Evolutionary conservation across 1,140 invertebrate species (phyloP), one percentile per base, ranked within the genome.

Genomic region (Drosophila elegans): DNA sequence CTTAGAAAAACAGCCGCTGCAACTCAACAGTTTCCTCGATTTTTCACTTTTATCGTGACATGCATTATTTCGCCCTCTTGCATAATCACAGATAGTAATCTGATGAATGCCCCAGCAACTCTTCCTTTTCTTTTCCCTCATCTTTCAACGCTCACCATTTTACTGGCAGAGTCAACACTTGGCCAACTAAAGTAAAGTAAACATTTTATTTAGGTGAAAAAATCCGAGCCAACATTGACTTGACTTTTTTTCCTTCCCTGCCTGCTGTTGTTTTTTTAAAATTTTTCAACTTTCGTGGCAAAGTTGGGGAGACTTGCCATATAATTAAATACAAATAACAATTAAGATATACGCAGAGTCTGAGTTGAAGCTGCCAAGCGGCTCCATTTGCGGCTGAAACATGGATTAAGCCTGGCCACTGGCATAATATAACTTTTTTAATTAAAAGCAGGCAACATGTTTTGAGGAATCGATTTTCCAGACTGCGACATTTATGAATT

Each of bases 291-390:
- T 71, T 71, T 76, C 48, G 54, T 49, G 27, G 49, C 55, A 76
- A 75, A 64, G 62, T 73, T 61, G 46, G 51, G 39, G n/a, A 49
- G 55, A 45, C 59, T 69, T 66, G 52, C 54, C 57, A 57, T 78
- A 74, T 85, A 84, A 84, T 80, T 85, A 73, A 84, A 80, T 77
- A 61, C 76, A 80, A 84, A 84, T 80, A 85, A 77, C 61, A 77
- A 84, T 84, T 80, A 73, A 80, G 76, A 64, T 68, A 69, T 38
- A 48, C 69, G 41, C 55, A 54, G 52, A 63, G 71, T 32, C 57
- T 13, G 11, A 38, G 48, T 27, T 54, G 42, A 41, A 42, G 56
- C 42, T 60, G 45, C 38, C 46, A 41, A 16, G 34, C 46, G 57
- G 46, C 60, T 57, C 46, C 45, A 68, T 69, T 80, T 56, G 56